Evolutionary conservation across 2,888 invertebrate species (phyloP).

Genomic region (Cryptocephalus primarius): DNA sequence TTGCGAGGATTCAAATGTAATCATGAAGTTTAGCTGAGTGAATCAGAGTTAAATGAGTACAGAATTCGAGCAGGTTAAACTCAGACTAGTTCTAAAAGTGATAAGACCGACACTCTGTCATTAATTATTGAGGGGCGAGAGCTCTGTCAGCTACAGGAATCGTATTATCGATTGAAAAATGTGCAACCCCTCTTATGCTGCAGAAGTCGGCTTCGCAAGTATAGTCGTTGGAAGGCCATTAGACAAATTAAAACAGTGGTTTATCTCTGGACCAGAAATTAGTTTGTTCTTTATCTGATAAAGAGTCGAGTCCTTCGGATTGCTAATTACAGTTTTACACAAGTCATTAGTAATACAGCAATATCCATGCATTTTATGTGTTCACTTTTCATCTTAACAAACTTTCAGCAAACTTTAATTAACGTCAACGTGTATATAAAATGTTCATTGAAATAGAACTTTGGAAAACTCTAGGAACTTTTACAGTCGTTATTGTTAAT

Average conservation of each 20-base stretch:
- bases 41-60: constrained; percentile 10
- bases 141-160: constrained; percentile 16
- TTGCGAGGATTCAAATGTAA: constrained; percentile 12
- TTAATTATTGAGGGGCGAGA: constrained; percentile 18
- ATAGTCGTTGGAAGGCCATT: constrained; percentile 2
- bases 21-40: constrained; percentile 14
- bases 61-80: constrained; percentile 12
- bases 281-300: constrained; percentile 4
- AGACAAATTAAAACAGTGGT: constrained; percentile 5
- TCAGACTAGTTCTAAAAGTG: constrained; percentile 14
- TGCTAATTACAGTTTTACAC: constrained; percentile 4
- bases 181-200: constrained; percentile 14
- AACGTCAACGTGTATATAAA: too few species aligned
- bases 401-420: too few species aligned
- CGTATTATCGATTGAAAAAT: constrained; percentile 19
- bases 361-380: too few species aligned
- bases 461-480: too few species aligned
- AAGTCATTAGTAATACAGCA: neutral
- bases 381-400: too few species aligned
- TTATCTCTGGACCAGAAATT: constrained; percentile 4
- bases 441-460: too few species aligned
- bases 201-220: constrained; percentile 5
- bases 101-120: constrained; percentile 14
- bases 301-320: constrained; percentile 3
- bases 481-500: too few species aligned